A percentile compares a stretch with the other conserved stretches of the same genome.
phyloP scores from a whole-genome alignment of 2,888 invertebrate genomes.

The Dasysyrphus albostriatus region DNA sequence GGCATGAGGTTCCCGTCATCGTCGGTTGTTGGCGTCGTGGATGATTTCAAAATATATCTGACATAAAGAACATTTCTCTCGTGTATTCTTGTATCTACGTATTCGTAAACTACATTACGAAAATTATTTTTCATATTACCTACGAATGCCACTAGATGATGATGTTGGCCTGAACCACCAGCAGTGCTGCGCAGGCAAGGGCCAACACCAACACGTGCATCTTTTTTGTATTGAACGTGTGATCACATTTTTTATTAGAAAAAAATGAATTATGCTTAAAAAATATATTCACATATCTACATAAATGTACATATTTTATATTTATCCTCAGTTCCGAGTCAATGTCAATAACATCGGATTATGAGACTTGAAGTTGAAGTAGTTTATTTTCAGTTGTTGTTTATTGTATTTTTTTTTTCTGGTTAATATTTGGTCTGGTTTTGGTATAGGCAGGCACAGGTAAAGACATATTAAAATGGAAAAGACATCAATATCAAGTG shows the following conservation, averaged over 20 bases:
- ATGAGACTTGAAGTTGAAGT: constrained; percentile 39
- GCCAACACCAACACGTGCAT: constrained; percentile 68
- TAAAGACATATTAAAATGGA: constrained; percentile 63
- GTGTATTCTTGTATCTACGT: neutral
- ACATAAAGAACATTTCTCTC: neutral
- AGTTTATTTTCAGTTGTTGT: constrained; percentile 20
- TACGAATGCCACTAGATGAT: constrained; percentile 35
- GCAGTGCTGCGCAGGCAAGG: neutral
- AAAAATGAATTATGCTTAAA: constrained; percentile 65
- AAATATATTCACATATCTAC: neutral
- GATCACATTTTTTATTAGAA: constrained; percentile 52
- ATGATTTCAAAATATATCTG: constrained; percentile 2
- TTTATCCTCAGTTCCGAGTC: constrained; percentile 50
- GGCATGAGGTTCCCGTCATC: neutral
- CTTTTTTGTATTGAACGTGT: constrained; percentile 36
- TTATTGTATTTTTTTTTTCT: neutral
- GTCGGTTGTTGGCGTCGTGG: constrained; percentile 22
- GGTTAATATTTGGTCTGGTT: constrained; percentile 4
- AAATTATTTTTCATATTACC: constrained; percentile 23
- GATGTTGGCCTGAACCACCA: constrained; percentile 42
- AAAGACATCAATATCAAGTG: constrained; percentile 70
- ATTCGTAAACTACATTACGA: constrained; percentile 32
- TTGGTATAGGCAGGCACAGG: constrained; percentile 22
- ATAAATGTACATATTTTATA: constrained; percentile 4
- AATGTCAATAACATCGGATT: constrained; percentile 68